Evolutionary conservation across 2,113 vertebrate species (phyloP), one percentile per base, ranked within the genome.

Genomic region (Epinephelus moara): DNA sequence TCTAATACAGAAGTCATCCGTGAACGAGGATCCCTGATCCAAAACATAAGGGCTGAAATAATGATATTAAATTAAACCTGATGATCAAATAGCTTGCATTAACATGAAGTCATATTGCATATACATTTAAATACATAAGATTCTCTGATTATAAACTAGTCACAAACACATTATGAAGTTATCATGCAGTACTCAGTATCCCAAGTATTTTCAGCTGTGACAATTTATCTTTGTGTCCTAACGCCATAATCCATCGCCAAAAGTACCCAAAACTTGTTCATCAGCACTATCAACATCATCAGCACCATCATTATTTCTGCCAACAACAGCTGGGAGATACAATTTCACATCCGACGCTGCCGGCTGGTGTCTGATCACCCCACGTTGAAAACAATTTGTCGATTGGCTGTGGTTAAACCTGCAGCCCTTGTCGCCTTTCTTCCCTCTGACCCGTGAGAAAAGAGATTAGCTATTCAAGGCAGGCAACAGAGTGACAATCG

Each of bases 391-490:
- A 92, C 93, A 91, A 91, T 93, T 86, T 84, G 83, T 70, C 62
- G 63, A 90, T 94, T 85, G 85, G 85, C 83, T 45, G 78, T 64
- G 86, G 90, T 82, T 88, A 60, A 86, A 92, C 47, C 78, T n/a
- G 75, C 56, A 23, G 72, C 72, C 63, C 72, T 77, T 7, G 57
- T 70, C 62, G 67, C 66, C 78, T 90, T 90, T 92, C 81, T 93
- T 94, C 89, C 81, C 76, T 27, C 80, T 90, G 93, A 93, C 92
- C 92, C 72, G 64, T 85, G 85, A 86, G 84, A 80, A 89, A 92
- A 86, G 84, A 93, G 93, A 94, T 94, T 94, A 93, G 87, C 91
- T 85, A 92, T 91, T 91, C 87, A 91, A 92, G 85, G 90, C 89
- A 73, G 80, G 78, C 84, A 77, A 23, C 69, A 23, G 68, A 87